These are phyloP conservation scores for Drosophila mojavensis DNA, from an alignment of 1,140 invertebrate species.

Conservation along the genomic window DNA sequence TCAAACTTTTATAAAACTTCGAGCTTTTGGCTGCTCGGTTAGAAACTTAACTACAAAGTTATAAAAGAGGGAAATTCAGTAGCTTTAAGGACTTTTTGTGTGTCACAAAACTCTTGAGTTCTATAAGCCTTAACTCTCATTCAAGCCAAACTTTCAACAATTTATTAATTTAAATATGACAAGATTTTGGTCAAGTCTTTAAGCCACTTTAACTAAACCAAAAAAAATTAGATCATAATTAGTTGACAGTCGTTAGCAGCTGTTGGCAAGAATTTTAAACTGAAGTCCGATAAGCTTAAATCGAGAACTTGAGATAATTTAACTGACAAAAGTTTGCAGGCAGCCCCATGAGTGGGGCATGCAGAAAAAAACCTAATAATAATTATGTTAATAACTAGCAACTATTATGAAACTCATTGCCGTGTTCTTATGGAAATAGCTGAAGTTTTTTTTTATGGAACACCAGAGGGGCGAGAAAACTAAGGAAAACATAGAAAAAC, in stretches of 20 bases:
- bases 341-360: neutral
- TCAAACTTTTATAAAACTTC: neutral
- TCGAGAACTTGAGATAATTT: conserved; percentile 21
- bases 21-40: neutral
- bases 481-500: neutral
- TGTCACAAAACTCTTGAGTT: neutral
- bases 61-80: neutral
- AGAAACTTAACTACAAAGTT: neutral
- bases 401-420: conserved; percentile 72
- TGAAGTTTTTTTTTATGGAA: neutral
- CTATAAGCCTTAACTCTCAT: neutral
- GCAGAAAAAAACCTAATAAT: conserved; percentile 16
- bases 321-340: conserved; percentile 15
- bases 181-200: no score
- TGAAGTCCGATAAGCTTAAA: conserved; percentile 7
- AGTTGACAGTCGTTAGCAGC: conserved; percentile 26
- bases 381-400: conserved; percentile 71
- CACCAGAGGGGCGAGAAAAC: neutral
- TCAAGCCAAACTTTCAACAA: neutral
- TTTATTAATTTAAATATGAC: conserved; percentile 17
- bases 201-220: no score
- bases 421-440: conserved; percentile 29
- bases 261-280: neutral
- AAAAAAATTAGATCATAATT: conserved; percentile 24
- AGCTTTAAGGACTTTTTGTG: conserved; percentile 9